A percentile compares a stretch with the other conserved stretches of the same genome.
Conservation (phyloP, 2,113 vertebrate species). For the Phaetusa simplex region DNA sequence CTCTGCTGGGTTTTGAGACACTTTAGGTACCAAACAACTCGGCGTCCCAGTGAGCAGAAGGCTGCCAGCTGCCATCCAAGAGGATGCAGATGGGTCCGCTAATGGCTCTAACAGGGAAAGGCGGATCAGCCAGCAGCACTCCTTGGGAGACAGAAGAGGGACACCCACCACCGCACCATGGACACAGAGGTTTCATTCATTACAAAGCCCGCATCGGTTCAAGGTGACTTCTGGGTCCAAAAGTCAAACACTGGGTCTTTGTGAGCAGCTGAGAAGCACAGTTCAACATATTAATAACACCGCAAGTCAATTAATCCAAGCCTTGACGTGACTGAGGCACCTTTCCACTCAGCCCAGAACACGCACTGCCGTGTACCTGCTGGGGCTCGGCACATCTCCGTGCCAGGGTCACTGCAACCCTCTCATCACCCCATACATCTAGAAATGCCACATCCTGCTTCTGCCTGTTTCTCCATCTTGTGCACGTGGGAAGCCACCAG, state of each 20-base stretch:
- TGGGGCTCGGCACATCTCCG: rapidly evolving
- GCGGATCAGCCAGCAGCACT: not conserved
- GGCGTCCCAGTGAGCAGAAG: not conserved
- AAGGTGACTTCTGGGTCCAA: not conserved
- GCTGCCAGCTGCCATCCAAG: not conserved
- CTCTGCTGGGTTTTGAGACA: not conserved
- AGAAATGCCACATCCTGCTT: not conserved
- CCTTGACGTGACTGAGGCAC: not conserved
- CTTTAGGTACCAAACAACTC: not conserved
- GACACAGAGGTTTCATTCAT: conserved; percentile 5
- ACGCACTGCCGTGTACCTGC: rapidly evolving
- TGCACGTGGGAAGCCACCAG: rapidly evolving
- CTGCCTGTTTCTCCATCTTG: not conserved
- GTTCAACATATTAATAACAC: not conserved
- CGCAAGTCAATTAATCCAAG: not conserved
- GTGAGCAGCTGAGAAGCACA: not conserved
- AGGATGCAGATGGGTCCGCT: not conserved
- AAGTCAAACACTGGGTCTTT: not conserved
- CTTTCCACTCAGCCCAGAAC: not conserved
- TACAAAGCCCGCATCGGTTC: not conserved
- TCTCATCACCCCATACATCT: not conserved
- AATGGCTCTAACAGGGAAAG: not conserved
- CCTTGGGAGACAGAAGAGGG: not conserved
- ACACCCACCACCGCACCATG: rapidly evolving
- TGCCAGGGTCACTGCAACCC: not conserved